Evolutionary conservation across 2,888 invertebrate species (phyloP).

Genomic region (Lottia scabra): DNA sequence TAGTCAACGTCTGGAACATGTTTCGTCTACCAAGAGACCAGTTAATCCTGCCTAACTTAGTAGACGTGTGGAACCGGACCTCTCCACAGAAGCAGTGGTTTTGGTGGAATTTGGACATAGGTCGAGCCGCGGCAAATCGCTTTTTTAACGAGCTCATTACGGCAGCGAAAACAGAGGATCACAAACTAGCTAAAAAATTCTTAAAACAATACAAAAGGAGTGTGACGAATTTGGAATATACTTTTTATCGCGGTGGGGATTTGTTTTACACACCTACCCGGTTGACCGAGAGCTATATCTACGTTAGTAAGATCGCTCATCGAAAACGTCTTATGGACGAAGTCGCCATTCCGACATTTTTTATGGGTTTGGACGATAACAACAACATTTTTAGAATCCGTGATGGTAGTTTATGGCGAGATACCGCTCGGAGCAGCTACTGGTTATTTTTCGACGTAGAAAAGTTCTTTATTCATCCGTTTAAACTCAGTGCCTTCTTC

Average conservation of each 20-base stretch:
- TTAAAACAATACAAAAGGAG: neutral
- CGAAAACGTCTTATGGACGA: neutral
- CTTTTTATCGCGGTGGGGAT: neutral
- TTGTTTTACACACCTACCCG: neutral
- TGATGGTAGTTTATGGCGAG: neutral
- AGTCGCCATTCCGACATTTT: neutral
- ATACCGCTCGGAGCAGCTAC: neutral
- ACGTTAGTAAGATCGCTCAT: neutral
- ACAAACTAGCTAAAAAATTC: neutral
- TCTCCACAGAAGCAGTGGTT: neutral
- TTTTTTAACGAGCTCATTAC: neutral
- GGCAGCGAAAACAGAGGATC: neutral
- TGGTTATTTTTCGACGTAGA: neutral
- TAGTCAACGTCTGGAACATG: constrained; percentile 19
- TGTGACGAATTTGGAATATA: neutral
- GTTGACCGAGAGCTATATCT: neutral
- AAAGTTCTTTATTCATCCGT: neutral
- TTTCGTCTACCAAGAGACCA: constrained; percentile 5
- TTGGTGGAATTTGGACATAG: neutral
- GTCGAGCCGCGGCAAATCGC: neutral
- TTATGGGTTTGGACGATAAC: neutral
- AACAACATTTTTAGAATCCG: neutral
- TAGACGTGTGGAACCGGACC: neutral
- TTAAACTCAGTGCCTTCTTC: neutral
- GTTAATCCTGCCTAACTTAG: neutral